Percentiles rank a stretch among this genome's conserved stretches.
These are phyloP conservation scores for Lepus townsendii DNA, from an alignment of 2,797 vertebrate genomes.

Conservation along the genomic window DNA sequence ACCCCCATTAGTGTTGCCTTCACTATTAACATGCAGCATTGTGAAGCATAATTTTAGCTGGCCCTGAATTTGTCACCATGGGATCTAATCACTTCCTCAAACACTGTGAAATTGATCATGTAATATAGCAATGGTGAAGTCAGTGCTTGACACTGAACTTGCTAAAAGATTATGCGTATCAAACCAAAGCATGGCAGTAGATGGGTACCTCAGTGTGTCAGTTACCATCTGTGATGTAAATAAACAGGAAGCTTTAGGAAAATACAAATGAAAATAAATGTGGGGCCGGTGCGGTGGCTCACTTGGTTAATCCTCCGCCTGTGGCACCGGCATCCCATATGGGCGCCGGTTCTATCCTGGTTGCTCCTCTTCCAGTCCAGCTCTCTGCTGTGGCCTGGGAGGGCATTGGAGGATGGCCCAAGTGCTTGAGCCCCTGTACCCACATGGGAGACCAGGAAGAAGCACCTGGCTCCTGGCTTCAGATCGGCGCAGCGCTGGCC, in stretches of 20 bases:
- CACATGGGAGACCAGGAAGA: too few species aligned
- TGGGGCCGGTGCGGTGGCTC: too few species aligned
- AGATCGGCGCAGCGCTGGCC: too few species aligned
- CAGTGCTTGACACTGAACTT: background rate
- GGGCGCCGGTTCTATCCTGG: too few species aligned
- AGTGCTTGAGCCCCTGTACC: too few species aligned
- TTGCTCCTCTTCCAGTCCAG: too few species aligned
- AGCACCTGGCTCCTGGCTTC: too few species aligned
- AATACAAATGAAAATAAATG: background rate
- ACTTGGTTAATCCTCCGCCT: too few species aligned
- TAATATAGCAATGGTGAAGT: background rate
- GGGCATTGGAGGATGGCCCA: too few species aligned
- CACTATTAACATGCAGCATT: background rate
- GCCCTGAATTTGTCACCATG: constrained; percentile 31
- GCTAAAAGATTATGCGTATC: constrained; percentile 16
- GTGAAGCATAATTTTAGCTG: background rate
- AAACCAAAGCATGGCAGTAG: constrained; percentile 34
- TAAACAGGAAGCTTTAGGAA: constrained; percentile 5
- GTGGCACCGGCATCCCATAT: too few species aligned
- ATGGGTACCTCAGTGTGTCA: constrained; percentile 47
- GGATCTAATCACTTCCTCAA: constrained; percentile 66
- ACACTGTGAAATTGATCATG: background rate
- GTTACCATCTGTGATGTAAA: background rate
- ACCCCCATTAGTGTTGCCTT: background rate
- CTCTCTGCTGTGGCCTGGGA: too few species aligned